A percentile compares a stretch with the other conserved stretches of the same genome.
Evolutionary conservation across 2,797 vertebrate species (phyloP).

Genomic region (Masticophis lateralis): DNA sequence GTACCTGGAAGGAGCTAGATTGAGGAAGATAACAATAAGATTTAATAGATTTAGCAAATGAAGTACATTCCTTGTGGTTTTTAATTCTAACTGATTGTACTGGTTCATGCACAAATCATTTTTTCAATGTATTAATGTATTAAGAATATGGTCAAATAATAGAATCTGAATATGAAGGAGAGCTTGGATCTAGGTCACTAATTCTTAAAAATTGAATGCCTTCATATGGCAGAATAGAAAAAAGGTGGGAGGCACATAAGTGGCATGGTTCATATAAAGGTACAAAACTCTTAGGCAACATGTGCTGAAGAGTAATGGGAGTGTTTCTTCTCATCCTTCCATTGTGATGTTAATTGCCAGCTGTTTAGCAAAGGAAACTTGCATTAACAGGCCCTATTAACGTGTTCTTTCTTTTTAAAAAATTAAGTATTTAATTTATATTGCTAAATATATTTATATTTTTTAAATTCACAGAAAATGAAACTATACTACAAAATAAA

Average conservation of each 20-base stretch:
- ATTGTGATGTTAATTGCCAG: neutral
- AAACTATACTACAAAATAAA: constrained; percentile 66
- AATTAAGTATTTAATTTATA: neutral
- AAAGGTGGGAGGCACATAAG: neutral
- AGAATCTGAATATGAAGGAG: neutral
- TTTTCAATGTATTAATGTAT: neutral
- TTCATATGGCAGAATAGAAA: neutral
- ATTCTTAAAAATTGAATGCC: neutral
- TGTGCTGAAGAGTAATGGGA: too few species aligned
- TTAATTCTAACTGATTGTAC: neutral
- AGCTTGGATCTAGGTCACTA: neutral
- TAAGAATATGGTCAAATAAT: neutral
- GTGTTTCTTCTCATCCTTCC: neutral
- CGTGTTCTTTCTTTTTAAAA: constrained; percentile 47
- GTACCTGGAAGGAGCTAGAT: neutral
- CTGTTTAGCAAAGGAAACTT: neutral
- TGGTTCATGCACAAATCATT: neutral
- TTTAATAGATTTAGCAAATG: constrained; percentile 21
- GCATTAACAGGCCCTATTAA: neutral
- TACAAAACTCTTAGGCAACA: neutral
- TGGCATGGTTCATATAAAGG: neutral
- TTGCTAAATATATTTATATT: neutral
- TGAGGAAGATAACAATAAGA: neutral
- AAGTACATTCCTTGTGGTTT: neutral
- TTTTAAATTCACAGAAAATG: constrained; percentile 22